Conservation (phyloP, 2,888 invertebrate species). For the Pachycephus smyrnensis region DNA sequence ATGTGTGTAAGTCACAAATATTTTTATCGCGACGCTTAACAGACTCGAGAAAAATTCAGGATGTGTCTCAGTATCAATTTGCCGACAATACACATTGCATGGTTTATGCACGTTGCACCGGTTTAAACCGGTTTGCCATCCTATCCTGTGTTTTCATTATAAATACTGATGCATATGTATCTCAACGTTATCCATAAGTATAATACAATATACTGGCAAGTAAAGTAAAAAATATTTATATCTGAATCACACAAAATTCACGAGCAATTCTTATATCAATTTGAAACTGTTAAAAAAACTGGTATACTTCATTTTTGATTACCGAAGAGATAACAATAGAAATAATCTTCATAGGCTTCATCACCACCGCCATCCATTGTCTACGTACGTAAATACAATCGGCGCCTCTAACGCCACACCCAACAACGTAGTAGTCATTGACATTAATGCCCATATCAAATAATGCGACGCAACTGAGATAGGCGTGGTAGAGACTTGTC, state of each 20-base stretch:
- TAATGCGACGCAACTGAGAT: neutral
- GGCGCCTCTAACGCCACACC: no score
- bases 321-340: no score
- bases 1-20: neutral
- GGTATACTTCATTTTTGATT: no score
- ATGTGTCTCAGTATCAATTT: neutral
- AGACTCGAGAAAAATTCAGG: neutral
- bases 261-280: neutral
- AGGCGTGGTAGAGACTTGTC: neutral
- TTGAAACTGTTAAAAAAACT: neutral
- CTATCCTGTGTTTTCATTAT: neutral
- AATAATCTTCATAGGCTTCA: no score
- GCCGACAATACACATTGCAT: neutral
- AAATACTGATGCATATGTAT: neutral
- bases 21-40: neutral
- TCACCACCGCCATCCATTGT: no score
- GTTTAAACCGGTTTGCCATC: neutral
- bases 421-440: no score
- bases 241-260: neutral
- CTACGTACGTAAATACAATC: no score
- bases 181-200: neutral
- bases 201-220: neutral
- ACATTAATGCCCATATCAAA: neutral
- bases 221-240: neutral
- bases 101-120: neutral